phyloP scores from a whole-genome alignment of 2,113 vertebrate genomes.

The Tenrec ecaudatus region DNA sequence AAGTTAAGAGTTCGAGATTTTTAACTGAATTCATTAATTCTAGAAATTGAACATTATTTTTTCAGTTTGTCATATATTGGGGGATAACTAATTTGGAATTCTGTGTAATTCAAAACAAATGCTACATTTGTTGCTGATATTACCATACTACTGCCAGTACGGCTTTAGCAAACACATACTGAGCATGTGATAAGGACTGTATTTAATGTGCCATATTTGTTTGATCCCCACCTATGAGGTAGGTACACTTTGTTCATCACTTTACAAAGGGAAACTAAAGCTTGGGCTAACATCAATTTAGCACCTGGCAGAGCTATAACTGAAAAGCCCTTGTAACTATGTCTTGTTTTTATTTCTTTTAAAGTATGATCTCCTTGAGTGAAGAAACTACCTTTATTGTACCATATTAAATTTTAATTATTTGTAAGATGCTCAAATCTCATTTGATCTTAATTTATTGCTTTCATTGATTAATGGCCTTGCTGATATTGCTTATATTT shows the following conservation, averaged over 20 bases:
- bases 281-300: not conserved
- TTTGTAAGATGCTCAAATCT: constrained; percentile 35
- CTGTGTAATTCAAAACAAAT: constrained; percentile 1
- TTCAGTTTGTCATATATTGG: not conserved
- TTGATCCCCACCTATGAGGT: not conserved
- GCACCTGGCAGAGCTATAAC: not conserved
- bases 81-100: not conserved
- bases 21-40: not conserved
- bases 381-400: constrained; percentile 21
- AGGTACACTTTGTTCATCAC: not conserved
- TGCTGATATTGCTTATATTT: constrained; percentile 60
- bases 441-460: constrained; percentile 40
- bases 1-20: not conserved
- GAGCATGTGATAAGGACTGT: not conserved
- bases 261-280: constrained; percentile 65
- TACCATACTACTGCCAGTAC: not conserved
- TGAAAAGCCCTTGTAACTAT: not conserved
- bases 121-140: not conserved
- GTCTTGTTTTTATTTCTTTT: constrained; percentile 11
- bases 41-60: not conserved
- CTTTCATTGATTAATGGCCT: constrained; percentile 63
- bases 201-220: not conserved
- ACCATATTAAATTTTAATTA: constrained; percentile 43
- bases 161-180: not conserved
- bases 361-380: constrained; percentile 28